Percentiles rank a stretch among this genome's conserved stretches.
phyloP scores from a whole-genome alignment of 2,113 vertebrate genomes.

The Oryzias javanicus region DNA sequence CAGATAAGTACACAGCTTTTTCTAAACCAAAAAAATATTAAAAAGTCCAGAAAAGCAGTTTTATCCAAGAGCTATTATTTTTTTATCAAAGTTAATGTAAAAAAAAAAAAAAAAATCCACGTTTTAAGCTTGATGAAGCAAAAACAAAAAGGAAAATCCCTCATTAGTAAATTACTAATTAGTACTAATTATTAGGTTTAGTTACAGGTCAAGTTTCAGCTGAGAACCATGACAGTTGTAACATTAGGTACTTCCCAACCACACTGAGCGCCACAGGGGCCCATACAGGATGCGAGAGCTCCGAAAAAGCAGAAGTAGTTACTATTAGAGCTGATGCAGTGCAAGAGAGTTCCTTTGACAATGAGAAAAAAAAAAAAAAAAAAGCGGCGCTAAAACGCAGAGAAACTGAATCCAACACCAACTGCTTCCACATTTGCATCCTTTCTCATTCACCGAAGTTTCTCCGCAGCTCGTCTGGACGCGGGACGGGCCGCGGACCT shows the following conservation, averaged over 20 bases:
- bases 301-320: constrained; percentile 61
- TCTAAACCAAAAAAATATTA: constrained; percentile 3
- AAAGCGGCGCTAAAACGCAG: constrained; percentile 15
- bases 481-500: constrained; percentile 27
- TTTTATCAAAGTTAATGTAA: no score
- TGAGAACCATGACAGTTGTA: constrained; percentile 56
- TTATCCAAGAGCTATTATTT: no score
- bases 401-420: constrained; percentile 46
- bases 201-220: constrained; percentile 42
- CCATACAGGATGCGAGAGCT: constrained; percentile 51
- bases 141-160: neutral
- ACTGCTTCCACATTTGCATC: constrained; percentile 55
- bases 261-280: constrained; percentile 55
- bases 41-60: constrained; percentile 10
- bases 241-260: constrained; percentile 66
- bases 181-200: no score
- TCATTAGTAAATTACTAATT: no score
- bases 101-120: neutral
- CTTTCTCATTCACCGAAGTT: constrained; percentile 20
- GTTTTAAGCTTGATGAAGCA: neutral
- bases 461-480: constrained; percentile 1
- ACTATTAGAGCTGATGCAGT: constrained; percentile 29
- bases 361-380: neutral
- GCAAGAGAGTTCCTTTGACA: neutral
- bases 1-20: neutral